These are phyloP conservation scores for Erythrolamprus reginae DNA, from an alignment of 2,113 vertebrate genomes.

Conservation along the genomic window DNA sequence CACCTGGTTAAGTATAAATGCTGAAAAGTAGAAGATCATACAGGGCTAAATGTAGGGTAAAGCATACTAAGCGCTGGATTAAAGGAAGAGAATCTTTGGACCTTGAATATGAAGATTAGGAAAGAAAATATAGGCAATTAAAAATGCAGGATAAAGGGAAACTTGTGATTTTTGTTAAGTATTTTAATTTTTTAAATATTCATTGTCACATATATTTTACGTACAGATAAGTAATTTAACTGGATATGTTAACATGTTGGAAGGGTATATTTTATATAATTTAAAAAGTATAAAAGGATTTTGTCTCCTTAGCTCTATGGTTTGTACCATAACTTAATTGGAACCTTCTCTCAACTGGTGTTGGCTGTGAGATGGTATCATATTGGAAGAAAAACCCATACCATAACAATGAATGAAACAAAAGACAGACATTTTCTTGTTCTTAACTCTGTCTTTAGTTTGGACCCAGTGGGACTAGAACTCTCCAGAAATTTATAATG, in stretches of 20 bases:
- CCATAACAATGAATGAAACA: background rate
- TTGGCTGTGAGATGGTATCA: background rate
- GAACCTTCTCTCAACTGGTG: background rate
- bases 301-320: background rate
- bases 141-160: background rate
- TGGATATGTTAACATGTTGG: background rate
- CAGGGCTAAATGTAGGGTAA: background rate
- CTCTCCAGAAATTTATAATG: background rate
- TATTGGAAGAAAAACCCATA: background rate
- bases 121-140: background rate
- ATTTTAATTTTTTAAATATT: background rate
- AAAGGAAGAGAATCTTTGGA: background rate
- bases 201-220: background rate
- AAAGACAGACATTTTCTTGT: background rate
- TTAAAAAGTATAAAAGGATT: background rate
- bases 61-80: background rate
- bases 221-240: background rate
- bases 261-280: background rate
- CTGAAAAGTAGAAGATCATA: background rate
- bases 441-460: background rate
- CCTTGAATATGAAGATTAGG: background rate
- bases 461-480: background rate
- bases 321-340: background rate
- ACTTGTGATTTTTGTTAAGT: background rate
- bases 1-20: background rate